Conservation (phyloP, 2,797 vertebrate species). For the Eremophila alpestris region DNA sequence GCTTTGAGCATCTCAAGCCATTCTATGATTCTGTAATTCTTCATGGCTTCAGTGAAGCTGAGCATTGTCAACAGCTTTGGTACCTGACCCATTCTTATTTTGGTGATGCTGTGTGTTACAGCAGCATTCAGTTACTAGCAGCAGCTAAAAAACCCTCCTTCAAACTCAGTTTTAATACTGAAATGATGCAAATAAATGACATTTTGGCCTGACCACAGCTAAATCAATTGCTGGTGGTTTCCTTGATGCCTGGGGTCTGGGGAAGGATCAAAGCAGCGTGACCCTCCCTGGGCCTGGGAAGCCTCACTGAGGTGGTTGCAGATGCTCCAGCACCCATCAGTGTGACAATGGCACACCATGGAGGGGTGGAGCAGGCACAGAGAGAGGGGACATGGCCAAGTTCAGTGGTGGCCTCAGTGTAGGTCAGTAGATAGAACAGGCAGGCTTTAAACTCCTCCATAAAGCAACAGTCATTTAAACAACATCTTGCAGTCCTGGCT, state of each 20-base stretch:
- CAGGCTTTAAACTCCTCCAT: not conserved
- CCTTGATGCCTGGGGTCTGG: not conserved
- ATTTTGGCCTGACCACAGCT: not conserved
- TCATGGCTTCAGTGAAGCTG: not conserved
- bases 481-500: not conserved
- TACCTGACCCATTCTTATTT: not conserved
- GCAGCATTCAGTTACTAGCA: not conserved
- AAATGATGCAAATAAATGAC: not conserved
- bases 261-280: rapidly evolving
- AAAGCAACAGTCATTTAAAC: not conserved
- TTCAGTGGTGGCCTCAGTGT: not conserved
- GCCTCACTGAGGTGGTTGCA: not conserved
- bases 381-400: rapidly evolving
- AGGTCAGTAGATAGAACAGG: not conserved
- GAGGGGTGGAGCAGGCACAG: not conserved
- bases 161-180: not conserved
- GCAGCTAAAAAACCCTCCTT: not conserved
- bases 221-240: not conserved
- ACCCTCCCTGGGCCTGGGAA: not conserved
- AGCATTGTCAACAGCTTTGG: not conserved
- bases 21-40: not conserved
- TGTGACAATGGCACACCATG: not conserved
- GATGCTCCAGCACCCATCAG: not conserved
- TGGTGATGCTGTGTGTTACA: not conserved
- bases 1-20: not conserved